A percentile compares a stretch with the other conserved stretches of the same genome.
Conservation (phyloP, 2,797 vertebrate species). For the Rhinatrema bivittatum region DNA sequence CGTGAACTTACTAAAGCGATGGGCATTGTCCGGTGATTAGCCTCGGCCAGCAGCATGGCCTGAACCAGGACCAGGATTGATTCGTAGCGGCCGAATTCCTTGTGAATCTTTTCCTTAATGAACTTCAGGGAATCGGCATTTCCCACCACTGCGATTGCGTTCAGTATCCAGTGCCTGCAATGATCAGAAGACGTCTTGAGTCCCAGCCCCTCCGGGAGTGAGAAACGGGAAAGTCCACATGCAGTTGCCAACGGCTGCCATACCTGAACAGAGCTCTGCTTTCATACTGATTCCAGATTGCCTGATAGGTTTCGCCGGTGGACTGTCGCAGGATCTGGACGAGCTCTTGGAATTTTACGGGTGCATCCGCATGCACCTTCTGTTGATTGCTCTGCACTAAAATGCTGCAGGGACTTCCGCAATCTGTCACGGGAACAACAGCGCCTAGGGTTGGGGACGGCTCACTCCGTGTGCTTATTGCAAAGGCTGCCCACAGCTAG, state of each 20-base stretch:
- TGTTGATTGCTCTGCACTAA: conserved; percentile 59
- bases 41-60: conserved; percentile 52
- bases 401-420: conserved; percentile 54
- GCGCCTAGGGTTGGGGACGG: neutral
- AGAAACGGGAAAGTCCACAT: too few species aligned
- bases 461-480: too few species aligned
- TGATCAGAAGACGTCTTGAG: neutral
- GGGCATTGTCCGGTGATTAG: too few species aligned
- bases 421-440: conserved; percentile 47
- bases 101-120: conserved; percentile 55
- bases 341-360: conserved; percentile 55
- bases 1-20: too few species aligned
- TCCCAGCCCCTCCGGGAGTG: too few species aligned
- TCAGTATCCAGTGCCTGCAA: conserved; percentile 68
- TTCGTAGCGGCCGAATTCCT: conserved; percentile 51
- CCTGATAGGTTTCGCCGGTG: conserved; percentile 47
- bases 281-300: conserved; percentile 56
- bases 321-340: conserved; percentile 59
- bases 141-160: conserved; percentile 48
- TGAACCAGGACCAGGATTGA: conserved; percentile 48
- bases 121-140: conserved; percentile 63
- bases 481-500: too few species aligned
- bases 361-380: conserved; percentile 49
- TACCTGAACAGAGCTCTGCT: conserved; percentile 59
- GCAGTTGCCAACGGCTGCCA: too few species aligned